Conservation (phyloP, 2,888 invertebrate genomes). For the Frankliniella intonsa region DNA sequence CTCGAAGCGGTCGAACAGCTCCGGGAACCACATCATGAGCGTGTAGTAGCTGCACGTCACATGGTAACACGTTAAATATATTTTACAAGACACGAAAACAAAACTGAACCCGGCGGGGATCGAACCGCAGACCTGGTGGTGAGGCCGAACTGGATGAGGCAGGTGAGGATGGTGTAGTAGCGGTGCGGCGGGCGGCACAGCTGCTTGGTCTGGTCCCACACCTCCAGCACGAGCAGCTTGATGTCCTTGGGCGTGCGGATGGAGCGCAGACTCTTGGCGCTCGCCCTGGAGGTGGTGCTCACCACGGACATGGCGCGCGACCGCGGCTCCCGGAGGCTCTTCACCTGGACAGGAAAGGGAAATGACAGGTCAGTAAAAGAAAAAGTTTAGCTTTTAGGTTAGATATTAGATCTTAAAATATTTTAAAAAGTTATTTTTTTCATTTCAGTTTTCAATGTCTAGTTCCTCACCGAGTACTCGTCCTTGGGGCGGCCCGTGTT, state of each 20-base stretch:
- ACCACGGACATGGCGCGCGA: constrained; percentile 41
- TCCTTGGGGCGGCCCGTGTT: constrained; percentile 68
- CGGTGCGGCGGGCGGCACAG: constrained; percentile 70
- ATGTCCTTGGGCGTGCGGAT: constrained; percentile 69
- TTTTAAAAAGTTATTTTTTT: too few relatives aligned
- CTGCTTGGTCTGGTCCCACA: constrained; percentile 69
- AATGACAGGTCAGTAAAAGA: background rate
- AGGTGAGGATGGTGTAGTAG: constrained; percentile 68
- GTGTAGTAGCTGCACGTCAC: constrained; percentile 87
- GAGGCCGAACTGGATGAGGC: constrained; percentile 76
- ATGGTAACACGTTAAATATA: background rate
- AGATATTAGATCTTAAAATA: too few relatives aligned
- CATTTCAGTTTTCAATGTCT: too few relatives aligned
- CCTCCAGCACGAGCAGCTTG: constrained; percentile 62
- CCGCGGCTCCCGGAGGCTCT: constrained; percentile 62
- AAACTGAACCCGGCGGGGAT: background rate
- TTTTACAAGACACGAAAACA: constrained; percentile 27
- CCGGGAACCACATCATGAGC: constrained; percentile 88
- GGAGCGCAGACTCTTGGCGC: constrained; percentile 59
- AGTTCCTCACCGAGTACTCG: constrained; percentile 64
- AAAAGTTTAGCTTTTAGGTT: too few relatives aligned
- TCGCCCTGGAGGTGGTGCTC: constrained; percentile 60
- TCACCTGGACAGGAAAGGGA: constrained; percentile 54
- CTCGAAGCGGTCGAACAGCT: constrained; percentile 78
- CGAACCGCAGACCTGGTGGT: constrained; percentile 59